A percentile compares a stretch with the other conserved stretches of the same genome.
These are phyloP conservation scores for Eupsittula cactorum DNA, from an alignment of 2,113 vertebrate species.

Conservation along the genomic window DNA sequence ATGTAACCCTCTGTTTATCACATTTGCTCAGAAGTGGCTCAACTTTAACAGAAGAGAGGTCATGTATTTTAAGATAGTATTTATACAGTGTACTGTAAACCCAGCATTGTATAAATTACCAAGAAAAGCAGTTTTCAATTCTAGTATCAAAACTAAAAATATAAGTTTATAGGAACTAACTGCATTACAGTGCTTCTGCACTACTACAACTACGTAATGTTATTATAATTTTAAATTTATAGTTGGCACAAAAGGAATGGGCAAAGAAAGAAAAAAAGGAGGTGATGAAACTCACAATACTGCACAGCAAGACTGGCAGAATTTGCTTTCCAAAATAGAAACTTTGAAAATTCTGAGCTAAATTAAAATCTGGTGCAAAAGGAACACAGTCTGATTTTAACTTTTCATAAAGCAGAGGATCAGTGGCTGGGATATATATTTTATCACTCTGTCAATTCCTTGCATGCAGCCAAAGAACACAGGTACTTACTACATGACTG, in stretches of 20 bases:
- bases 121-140: background rate
- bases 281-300: background rate
- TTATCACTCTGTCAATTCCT: background rate
- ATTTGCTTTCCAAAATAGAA: background rate
- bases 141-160: background rate
- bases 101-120: background rate
- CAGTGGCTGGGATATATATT: background rate
- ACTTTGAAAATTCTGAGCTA: background rate
- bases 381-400: background rate
- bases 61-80: background rate
- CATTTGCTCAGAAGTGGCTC: background rate
- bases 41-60: background rate
- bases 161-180: background rate
- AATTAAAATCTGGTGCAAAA: background rate
- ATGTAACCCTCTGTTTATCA: background rate
- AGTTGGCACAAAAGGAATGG: background rate
- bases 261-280: background rate
- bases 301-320: background rate
- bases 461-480: accelerated
- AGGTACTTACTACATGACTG: constrained; percentile 89
- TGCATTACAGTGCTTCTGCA: background rate
- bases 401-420: background rate
- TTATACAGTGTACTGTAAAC: background rate
- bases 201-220: background rate
- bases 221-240: background rate